A percentile compares a stretch with the other conserved stretches of the same genome.
These are phyloP conservation scores for Microtus pennsylvanicus DNA, from an alignment of 2,113 vertebrate species.

Conservation along the genomic window DNA sequence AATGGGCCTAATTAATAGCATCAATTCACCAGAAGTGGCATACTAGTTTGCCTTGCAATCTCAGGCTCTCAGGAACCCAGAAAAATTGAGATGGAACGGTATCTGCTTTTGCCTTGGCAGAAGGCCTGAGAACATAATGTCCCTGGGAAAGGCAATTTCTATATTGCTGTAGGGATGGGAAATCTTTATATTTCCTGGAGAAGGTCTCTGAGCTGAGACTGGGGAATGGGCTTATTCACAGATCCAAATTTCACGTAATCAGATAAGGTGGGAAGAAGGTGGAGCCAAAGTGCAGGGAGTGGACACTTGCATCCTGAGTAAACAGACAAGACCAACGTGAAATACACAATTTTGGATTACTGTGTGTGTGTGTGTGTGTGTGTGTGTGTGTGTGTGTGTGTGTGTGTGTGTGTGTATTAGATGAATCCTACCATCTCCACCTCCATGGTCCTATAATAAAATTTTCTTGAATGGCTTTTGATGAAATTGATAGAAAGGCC, in stretches of 20 bases:
- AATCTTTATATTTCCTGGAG: background rate
- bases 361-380: background rate
- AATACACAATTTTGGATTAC: too few species aligned
- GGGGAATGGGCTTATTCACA: background rate
- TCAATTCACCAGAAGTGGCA: background rate
- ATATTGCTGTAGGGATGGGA: background rate
- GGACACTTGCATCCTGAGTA: fast-evolving
- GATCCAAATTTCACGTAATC: background rate
- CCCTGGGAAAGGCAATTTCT: background rate
- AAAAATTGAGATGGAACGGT: background rate
- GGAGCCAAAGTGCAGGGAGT: fast-evolving
- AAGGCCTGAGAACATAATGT: background rate
- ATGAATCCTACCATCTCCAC: background rate
- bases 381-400: background rate
- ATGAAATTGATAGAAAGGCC: background rate
- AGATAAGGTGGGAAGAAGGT: background rate
- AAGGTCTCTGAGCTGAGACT: background rate
- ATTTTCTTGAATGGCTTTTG: background rate
- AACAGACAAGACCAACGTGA: background rate
- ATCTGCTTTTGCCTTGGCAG: background rate
- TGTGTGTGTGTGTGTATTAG: background rate
- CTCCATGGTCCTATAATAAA: background rate
- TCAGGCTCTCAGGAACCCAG: conserved; percentile 2
- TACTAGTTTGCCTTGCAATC: background rate
- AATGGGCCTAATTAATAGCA: background rate